Evolutionary conservation across 2,888 invertebrate genomes (phyloP).

Genomic region (Neoscelio sp.): DNA sequence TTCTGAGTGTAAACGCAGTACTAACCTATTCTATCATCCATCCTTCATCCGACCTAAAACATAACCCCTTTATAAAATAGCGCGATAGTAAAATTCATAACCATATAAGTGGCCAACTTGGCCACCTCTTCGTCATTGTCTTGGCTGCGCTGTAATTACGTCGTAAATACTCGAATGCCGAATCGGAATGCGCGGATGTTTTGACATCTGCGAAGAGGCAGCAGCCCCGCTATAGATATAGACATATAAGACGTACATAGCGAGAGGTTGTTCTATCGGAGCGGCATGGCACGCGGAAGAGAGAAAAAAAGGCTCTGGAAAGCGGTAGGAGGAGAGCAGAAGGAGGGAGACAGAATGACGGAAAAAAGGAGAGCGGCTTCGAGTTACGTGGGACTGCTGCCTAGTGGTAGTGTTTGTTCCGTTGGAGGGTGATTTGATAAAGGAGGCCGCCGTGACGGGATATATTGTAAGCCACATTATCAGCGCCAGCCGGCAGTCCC

Average conservation of each 20-base stretch:
- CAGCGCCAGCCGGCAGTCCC: constrained; percentile 80
- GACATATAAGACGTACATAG: constrained; percentile 36
- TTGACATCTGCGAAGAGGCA: constrained; percentile 44
- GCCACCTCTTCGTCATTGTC: constrained; percentile 31
- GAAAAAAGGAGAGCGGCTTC: constrained; percentile 66
- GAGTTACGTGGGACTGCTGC: constrained; percentile 74
- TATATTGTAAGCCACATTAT: constrained; percentile 82
- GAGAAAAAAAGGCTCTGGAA: background rate
- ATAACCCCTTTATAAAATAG: constrained; percentile 7
- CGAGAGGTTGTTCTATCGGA: constrained; percentile 45
- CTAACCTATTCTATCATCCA: too few relatives aligned
- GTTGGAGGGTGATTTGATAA: constrained; percentile 81
- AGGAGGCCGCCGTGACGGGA: constrained; percentile 82
- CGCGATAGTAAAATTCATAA: constrained; percentile 21
- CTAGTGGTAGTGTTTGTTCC: constrained; percentile 73
- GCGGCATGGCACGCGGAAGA: constrained; percentile 59
- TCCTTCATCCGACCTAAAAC: too few relatives aligned
- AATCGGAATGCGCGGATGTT: constrained; percentile 50
- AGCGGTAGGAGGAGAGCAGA: background rate
- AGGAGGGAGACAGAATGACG: constrained; percentile 4
- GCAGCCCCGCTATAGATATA: constrained; percentile 45
- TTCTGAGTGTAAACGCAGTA: too few relatives aligned
- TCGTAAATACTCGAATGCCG: constrained; percentile 46
- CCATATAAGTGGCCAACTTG: constrained; percentile 25
- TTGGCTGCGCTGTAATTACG: constrained; percentile 47